Base-by-base conservation (phyloP, 92 coral and sea anemone genomes). In the Montipora capitata region DNA sequence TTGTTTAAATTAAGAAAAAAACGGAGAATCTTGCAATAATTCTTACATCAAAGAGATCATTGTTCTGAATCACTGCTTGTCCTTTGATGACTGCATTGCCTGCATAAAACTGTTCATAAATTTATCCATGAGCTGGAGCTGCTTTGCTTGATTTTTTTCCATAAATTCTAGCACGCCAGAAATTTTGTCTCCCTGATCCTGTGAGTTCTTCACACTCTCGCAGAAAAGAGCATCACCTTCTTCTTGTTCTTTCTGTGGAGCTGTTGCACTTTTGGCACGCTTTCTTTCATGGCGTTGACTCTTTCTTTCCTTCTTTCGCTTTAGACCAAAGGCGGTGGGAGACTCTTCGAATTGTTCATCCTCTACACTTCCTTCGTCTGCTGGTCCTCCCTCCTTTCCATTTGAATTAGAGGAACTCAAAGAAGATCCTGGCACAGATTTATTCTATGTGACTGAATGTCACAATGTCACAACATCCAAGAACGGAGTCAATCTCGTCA, bases 121-220 rank as follows among this genome's bases (percentile, higher is more conserved):
- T 16, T 85, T 71, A 18, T 76, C 41, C 84, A 77, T 77, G n/a
- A 85, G 66, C 49, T 85, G 82, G 27, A 85, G 66, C 27, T 85
- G 89, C 84, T 75, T 73, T 9, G 41, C 51, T 76, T 85, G 89
- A 63, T 85, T 85, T 63, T 27, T 76, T 70, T 63, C 89, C 89
- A 85, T 84, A 2, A 59, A 15, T 42, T 84, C 88, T 4, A 74
- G 88, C 20, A 71, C 88, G 9, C 82, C 80, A 9, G 88, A 6
- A 8, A 84, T 41, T 20, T 38, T 74, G 40, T 74, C 84, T 40
- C 88, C 82, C 63, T 84, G 88, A 3, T 40, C 61, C 61, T 79
- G 68, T 6, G 64, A 16, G 5, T 38, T 81, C 48, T 72, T 39
- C 48, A 84, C 5, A 14, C 59, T 38, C 40, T 74, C 83, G 3